Percentiles rank a stretch among this genome's conserved stretches.
Conservation (phyloP, 2,113 vertebrate genomes). For the Arvicanthis niloticus region DNA sequence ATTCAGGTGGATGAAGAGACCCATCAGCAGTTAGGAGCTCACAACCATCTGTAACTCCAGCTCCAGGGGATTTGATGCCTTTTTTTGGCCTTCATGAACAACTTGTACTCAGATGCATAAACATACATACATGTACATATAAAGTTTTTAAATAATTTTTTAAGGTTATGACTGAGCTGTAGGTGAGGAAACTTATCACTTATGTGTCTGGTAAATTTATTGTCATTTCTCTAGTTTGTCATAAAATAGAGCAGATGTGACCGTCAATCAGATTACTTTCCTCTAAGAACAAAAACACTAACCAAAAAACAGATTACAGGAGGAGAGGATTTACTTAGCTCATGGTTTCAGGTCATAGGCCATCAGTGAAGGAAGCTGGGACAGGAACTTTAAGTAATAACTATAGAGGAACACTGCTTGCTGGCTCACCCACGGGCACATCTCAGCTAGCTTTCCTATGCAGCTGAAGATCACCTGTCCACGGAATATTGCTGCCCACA, state of each 20-base stretch:
- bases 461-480: background rate
- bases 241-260: background rate
- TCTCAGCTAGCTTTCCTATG: background rate
- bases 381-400: background rate
- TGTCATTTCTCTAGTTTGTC: background rate
- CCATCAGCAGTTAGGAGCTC: background rate
- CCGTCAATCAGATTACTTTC: background rate
- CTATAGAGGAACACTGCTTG: background rate
- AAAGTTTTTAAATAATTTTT: background rate
- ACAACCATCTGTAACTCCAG: background rate
- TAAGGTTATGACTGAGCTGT: background rate
- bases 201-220: background rate
- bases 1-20: background rate
- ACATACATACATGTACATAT: background rate
- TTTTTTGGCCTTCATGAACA: background rate
- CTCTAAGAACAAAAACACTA: background rate
- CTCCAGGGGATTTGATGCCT: background rate
- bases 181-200: background rate
- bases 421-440: background rate
- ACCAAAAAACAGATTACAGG: background rate
- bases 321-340: background rate
- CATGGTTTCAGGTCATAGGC: background rate
- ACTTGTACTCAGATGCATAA: background rate
- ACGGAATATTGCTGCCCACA: background rate
- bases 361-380: background rate